Percentiles rank a stretch among this genome's conserved stretches.
These are phyloP conservation scores for Pomacea canaliculata DNA, from an alignment of 2,888 invertebrate species.

Conservation along the genomic window DNA sequence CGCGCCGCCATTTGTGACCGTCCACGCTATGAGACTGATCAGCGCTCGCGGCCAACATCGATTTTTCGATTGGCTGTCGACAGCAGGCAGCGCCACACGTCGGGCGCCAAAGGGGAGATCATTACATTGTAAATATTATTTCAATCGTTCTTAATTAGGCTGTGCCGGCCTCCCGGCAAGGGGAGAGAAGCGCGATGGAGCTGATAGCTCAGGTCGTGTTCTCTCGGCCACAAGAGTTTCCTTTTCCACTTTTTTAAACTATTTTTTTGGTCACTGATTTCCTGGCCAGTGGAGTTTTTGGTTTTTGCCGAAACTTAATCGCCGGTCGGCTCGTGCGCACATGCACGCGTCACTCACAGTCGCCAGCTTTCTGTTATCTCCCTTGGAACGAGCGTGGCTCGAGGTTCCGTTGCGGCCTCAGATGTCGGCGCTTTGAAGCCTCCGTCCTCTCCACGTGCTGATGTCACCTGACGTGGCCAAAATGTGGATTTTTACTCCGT, in stretches of 20 bases:
- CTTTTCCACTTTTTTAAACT: not conserved
- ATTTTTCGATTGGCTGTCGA: slow-evolving; percentile 23
- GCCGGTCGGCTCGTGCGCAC: slow-evolving; percentile 6
- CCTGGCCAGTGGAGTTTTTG: slow-evolving; percentile 1
- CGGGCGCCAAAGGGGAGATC: slow-evolving; percentile 30
- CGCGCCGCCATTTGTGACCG: slow-evolving; percentile 20
- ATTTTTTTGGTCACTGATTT: not conserved
- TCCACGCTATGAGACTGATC: slow-evolving; percentile 15
- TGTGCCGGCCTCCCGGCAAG: slow-evolving; percentile 8
- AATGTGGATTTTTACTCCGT: too few relatives aligned
- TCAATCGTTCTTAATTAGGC: slow-evolving; percentile 40
- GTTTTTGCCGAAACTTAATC: slow-evolving; percentile 3
- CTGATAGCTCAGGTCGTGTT: slow-evolving; percentile 11
- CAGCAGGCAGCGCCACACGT: slow-evolving; percentile 15
- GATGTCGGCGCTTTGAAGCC: too few relatives aligned
- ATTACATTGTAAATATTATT: slow-evolving; percentile 40
- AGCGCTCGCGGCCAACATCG: slow-evolving; percentile 9
- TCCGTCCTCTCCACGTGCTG: too few relatives aligned
- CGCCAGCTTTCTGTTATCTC: slow-evolving; percentile 3
- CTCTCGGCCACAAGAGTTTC: not conserved
- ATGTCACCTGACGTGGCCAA: too few relatives aligned
- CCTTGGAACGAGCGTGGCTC: too few relatives aligned
- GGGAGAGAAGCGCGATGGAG: not conserved
- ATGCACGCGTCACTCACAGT: slow-evolving; percentile 21
- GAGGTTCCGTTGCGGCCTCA: too few relatives aligned